Evolutionary conservation across 1,140 invertebrate genomes (phyloP), one percentile per base, ranked within the genome.

Genomic region (Diachasma alloeum): DNA sequence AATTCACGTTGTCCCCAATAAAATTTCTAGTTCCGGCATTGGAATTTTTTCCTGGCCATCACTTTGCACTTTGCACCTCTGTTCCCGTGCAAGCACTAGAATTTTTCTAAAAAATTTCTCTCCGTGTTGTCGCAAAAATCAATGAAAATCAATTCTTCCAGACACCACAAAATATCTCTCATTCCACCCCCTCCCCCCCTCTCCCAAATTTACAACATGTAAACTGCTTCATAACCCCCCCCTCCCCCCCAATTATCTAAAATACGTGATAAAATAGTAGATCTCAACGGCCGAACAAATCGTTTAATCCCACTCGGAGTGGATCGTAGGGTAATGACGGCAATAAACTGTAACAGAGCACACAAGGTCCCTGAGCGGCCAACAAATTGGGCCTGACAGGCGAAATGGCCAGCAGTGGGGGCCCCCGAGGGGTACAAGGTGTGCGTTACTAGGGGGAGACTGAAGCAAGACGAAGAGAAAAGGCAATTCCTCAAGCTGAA

Each of bases 321-420:
- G 73, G 77, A 79, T 81, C 74, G 80, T 68, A 68, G 73, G 80
- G 80, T 81, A 81, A 81, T 81, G 80, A 81, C 71, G 78, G 76
- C 80, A 68, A 79, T 81, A 81, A 81, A 81, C 75, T 81, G 78
- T 81, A 79, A 76, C 78, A 79, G 75, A 79, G 77, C 77, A 81
- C 80, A 81, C 78, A 79, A 63, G 71, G 70, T 78, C 42, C 66
- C 46, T 63, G 56, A 70, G 66, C 66, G 22, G 31, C 31, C 78
- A 81, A 81, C 80, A 81, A 81, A 81, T 81, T 81, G 78, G 80
- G 78, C 76, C 76, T 81, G 80, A 81, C 80, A 79, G 76, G 78
- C 76, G 76, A 79, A 81, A 79, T 79, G 75, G 79, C 67, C 78
- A 37, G 67, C 67, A 63, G 74, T 66, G 42, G 78, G 44, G 68